Percentiles rank a stretch among this genome's conserved stretches.
Conservation (phyloP, 2,113 vertebrate species). For the Chunga burmeisteri region DNA sequence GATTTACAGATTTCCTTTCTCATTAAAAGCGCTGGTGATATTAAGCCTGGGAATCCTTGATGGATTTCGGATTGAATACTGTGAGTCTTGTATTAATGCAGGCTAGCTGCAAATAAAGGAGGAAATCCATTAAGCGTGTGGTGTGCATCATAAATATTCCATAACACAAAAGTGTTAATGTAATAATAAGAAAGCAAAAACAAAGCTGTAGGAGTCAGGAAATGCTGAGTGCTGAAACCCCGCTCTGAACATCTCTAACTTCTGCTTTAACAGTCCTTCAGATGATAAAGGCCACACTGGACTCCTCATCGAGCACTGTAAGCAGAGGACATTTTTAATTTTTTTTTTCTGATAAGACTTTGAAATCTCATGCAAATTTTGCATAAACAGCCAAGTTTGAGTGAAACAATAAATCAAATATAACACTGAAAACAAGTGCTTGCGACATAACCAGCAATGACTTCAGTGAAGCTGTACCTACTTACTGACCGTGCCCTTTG, state of each 20-base stretch:
- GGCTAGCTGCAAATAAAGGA: constrained; percentile 11
- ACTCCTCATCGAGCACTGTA: rapidly evolving
- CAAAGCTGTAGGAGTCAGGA: not conserved
- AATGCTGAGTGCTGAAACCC: not conserved
- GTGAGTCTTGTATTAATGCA: constrained; percentile 12
- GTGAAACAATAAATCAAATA: not conserved
- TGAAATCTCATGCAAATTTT: not conserved
- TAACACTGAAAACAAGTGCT: not conserved
- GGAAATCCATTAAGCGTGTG: constrained; percentile 42
- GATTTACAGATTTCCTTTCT: constrained; percentile 37
- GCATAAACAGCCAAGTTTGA: not conserved
- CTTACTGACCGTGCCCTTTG: not conserved
- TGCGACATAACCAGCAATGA: rapidly evolving
- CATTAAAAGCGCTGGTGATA: not conserved
- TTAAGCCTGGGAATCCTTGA: constrained; percentile 10
- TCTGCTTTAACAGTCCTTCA: not conserved
- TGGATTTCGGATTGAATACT: constrained; percentile 32
- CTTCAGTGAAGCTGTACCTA: not conserved
- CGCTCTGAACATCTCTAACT: not conserved
- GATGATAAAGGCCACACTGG: not conserved
- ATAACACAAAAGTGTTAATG: constrained; percentile 9
- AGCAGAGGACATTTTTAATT: not conserved
- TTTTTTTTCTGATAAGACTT: not conserved
- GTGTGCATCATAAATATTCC: constrained; percentile 51
- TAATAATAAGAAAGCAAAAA: not conserved